Evolutionary conservation across 2,113 vertebrate species (phyloP).

Genomic region (Empidonax traillii): DNA sequence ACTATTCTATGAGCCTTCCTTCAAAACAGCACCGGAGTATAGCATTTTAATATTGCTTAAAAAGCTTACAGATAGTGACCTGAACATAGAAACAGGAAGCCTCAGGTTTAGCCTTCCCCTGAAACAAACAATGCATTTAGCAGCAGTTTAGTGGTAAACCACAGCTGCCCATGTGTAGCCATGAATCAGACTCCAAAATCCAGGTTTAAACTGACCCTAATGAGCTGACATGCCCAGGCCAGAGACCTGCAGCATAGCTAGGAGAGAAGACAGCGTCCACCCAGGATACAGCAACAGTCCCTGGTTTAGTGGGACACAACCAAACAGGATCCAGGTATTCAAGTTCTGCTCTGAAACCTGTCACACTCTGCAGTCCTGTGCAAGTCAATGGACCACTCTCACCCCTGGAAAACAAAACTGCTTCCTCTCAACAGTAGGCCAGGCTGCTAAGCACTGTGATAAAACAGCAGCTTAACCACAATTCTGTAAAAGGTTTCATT

Average conservation of each 20-base stretch:
- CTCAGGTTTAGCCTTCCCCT: neutral
- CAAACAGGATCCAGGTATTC: neutral
- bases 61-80: neutral
- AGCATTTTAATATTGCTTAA: neutral
- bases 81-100: neutral
- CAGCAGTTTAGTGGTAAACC: neutral
- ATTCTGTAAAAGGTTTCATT: neutral
- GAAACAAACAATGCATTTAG: neutral
- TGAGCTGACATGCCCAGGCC: neutral
- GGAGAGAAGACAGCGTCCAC: fast-evolving
- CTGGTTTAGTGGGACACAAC: neutral
- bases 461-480: fast-evolving
- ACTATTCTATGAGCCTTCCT: neutral
- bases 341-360: neutral
- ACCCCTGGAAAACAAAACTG: neutral
- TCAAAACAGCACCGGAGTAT: neutral
- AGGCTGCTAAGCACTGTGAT: neutral
- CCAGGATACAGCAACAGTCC: neutral
- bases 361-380: fast-evolving
- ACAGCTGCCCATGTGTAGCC: neutral
- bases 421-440: neutral
- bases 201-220: neutral
- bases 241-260: neutral
- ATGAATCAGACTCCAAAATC: neutral
- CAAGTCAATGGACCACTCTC: neutral